Conservation (phyloP, 2,888 invertebrate species). For the Mythimna pallens region DNA sequence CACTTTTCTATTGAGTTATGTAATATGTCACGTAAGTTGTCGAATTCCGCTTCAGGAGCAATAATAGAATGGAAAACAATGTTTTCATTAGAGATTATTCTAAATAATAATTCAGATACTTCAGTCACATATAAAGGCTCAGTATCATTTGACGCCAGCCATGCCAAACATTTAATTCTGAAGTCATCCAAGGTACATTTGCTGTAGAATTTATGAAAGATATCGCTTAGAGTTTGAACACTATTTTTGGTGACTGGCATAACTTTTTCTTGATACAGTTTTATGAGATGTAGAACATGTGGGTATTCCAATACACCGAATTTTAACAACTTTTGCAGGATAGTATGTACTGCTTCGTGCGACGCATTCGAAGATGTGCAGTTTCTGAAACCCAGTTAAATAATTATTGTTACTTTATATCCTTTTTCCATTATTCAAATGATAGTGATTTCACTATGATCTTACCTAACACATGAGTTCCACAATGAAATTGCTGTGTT, state of each 20-base stretch:
- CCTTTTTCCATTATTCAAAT: neutral
- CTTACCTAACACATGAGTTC: constrained; percentile 85
- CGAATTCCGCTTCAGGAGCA: constrained; percentile 39
- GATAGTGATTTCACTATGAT: neutral
- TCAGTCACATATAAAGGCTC: constrained; percentile 62
- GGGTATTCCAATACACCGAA: constrained; percentile 75
- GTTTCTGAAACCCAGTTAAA: constrained; percentile 75
- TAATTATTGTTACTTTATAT: neutral
- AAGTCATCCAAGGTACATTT: constrained; percentile 77
- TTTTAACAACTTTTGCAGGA: constrained; percentile 77
- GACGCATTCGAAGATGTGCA: constrained; percentile 72
- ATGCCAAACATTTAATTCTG: constrained; percentile 76
- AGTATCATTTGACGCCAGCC: constrained; percentile 76
- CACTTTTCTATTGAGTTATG: constrained; percentile 78
- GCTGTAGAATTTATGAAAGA: constrained; percentile 80
- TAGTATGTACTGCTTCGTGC: constrained; percentile 79
- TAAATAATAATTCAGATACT: constrained; percentile 74
- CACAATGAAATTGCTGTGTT: constrained; percentile 74
- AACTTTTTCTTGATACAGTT: constrained; percentile 82
- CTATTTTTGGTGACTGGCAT: constrained; percentile 81
- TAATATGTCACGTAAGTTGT: constrained; percentile 73
- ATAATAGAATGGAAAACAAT: constrained; percentile 51
- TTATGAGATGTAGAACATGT: constrained; percentile 78
- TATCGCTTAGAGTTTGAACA: constrained; percentile 75
- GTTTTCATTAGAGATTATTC: constrained; percentile 81